Evolutionary conservation across 1,140 invertebrate species (phyloP).

Genomic region (Drosophila pandora): DNA sequence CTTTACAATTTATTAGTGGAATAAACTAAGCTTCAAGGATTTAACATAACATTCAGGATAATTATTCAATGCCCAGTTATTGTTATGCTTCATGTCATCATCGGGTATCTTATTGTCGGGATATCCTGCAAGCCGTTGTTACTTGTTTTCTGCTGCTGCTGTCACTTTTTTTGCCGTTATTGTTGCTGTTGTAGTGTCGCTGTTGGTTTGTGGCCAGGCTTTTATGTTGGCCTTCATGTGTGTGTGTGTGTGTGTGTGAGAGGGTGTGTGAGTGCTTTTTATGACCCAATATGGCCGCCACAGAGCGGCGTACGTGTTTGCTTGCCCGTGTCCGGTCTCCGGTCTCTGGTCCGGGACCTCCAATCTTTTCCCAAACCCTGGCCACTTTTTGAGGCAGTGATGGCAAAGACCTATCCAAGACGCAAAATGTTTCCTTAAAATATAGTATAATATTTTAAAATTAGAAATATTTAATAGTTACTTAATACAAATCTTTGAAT

Average conservation of each 20-base stretch:
- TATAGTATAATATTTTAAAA: background rate
- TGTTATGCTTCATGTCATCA: too few species aligned
- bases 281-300: conserved; percentile 80
- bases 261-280: conserved; percentile 69
- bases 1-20: too few species aligned
- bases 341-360: conserved; percentile 19
- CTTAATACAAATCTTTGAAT: too few species aligned
- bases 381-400: conserved; percentile 18
- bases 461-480: too few species aligned
- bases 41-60: too few species aligned
- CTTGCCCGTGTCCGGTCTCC: conserved; percentile 42
- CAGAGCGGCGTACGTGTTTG: conserved; percentile 69
- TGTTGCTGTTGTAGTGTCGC: conserved; percentile 44
- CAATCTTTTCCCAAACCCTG: background rate
- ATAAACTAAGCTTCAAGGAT: too few species aligned
- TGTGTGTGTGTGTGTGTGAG: conserved; percentile 28
- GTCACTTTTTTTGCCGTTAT: conserved; percentile 67
- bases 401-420: conserved; percentile 3
- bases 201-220: conserved; percentile 63
- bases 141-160: conserved; percentile 60
- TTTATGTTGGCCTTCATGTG: conserved; percentile 47
- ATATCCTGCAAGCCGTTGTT: background rate
- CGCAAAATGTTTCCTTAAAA: background rate
- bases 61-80: too few species aligned
- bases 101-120: background rate